phyloP scores from a whole-genome alignment of 2,113 vertebrate species.

The Lamprologus ornatipinnis region DNA sequence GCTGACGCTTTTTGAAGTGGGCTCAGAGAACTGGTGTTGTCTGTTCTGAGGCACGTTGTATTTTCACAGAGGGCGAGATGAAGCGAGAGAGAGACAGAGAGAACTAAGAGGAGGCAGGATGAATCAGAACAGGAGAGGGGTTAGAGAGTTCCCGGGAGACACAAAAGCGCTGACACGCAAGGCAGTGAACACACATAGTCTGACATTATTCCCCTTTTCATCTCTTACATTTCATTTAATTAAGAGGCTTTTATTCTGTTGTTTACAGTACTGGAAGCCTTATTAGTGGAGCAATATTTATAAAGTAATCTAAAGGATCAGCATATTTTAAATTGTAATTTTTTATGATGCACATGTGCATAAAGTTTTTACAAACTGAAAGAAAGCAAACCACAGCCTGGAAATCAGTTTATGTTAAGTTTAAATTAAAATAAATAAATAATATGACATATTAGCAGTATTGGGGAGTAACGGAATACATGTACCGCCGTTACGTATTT shows the following conservation, averaged over 20 bases:
- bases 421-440: accelerated
- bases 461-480: too few species aligned
- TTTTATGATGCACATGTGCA: neutral
- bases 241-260: neutral
- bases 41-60: conserved; percentile 35
- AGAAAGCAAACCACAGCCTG: neutral
- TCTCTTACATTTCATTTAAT: neutral
- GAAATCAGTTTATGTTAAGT: neutral
- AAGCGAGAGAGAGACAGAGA: neutral
- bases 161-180: conserved; percentile 49
- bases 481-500: accelerated
- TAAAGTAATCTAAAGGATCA: neutral
- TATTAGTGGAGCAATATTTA: neutral
- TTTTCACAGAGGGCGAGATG: conserved; percentile 18
- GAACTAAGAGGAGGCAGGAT: neutral
- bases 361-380: neutral
- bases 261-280: neutral
- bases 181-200: neutral
- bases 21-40: conserved; percentile 27
- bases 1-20: conserved; percentile 35
- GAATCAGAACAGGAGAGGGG: conserved; percentile 23
- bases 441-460: accelerated
- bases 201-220: neutral
- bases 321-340: neutral
- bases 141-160: conserved; percentile 7